Conservation (phyloP, 2,888 invertebrate species). For the Lymantria dispar region DNA sequence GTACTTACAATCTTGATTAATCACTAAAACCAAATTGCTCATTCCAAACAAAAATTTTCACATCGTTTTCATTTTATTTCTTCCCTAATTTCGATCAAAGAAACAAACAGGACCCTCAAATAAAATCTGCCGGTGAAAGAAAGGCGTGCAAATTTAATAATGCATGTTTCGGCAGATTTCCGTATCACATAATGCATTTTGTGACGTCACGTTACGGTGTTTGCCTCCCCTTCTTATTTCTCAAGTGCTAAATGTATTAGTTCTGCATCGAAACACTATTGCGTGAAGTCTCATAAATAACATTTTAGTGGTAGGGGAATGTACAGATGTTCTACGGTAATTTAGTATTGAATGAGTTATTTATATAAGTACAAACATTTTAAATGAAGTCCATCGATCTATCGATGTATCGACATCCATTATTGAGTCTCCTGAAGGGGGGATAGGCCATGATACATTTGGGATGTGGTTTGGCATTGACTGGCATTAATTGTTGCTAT, state of each 20-base stretch:
- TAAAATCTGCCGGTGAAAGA: constrained; percentile 22
- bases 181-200: constrained; percentile 34
- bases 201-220: constrained; percentile 30
- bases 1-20: too few relatives aligned
- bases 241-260: constrained; percentile 65
- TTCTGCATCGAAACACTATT: constrained; percentile 47
- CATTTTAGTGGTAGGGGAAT: constrained; percentile 33
- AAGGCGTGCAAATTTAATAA: constrained; percentile 35
- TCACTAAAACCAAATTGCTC: too few relatives aligned
- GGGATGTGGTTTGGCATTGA: too few relatives aligned
- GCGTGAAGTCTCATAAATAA: constrained; percentile 49
- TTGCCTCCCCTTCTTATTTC: constrained; percentile 38
- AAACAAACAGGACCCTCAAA: constrained; percentile 18
- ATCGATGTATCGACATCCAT: not conserved
- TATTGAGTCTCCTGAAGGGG: too few relatives aligned
- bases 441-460: too few relatives aligned
- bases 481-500: too few relatives aligned
- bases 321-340: constrained; percentile 29
- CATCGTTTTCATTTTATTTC: constrained; percentile 23
- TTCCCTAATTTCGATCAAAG: constrained; percentile 29
- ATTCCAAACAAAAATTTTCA: not conserved
- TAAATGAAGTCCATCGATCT: constrained; percentile 10
- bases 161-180: constrained; percentile 37
- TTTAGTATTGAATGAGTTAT: constrained; percentile 28
- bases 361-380: constrained; percentile 31